Conservation (phyloP, 2,113 vertebrate species). For the Nannobrachium achirus region DNA sequence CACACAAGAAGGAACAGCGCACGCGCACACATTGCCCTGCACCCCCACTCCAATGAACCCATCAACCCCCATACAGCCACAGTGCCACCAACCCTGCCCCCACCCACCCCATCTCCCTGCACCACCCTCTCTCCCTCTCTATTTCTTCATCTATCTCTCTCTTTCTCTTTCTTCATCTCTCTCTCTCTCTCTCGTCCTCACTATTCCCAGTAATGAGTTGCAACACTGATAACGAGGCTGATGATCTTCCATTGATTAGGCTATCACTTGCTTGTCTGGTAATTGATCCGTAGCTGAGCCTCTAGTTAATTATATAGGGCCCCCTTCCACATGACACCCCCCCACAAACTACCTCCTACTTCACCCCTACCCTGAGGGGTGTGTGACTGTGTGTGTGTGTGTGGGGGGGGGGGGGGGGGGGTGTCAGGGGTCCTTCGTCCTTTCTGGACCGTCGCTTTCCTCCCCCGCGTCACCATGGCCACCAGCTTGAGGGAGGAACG, state of each 20-base stretch:
- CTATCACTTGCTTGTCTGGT: conserved; percentile 99
- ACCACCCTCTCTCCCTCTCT: conserved; percentile 84
- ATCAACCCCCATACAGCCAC: conserved; percentile 21
- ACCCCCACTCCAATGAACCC: conserved; percentile 6
- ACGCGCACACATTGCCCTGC: too few relatives aligned
- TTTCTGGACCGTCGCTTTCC: conserved; percentile 76
- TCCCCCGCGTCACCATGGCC: conserved; percentile 36
- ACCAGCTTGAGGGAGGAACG: conserved; percentile 51
- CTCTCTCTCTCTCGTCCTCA: conserved; percentile 94
- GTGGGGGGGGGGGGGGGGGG: too few relatives aligned
- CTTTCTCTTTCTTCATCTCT: conserved; percentile 89
- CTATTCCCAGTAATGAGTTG: conserved; percentile 99
- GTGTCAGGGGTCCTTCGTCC: not conserved
- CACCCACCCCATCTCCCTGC: conserved; percentile 80
- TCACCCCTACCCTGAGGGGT: too few relatives aligned
- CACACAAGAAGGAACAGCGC: conserved; percentile 2
- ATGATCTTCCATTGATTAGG: conserved; percentile 99
- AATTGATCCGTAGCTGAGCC: conserved; percentile 99
- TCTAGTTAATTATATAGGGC: conserved; percentile 99
- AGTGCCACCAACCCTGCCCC: conserved; percentile 54
- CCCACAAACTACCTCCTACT: not conserved
- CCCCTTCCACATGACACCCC: conserved; percentile 88
- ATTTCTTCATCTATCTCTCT: conserved; percentile 77
- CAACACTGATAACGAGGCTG: conserved; percentile 99
- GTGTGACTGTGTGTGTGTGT: too few relatives aligned